Evolutionary conservation across 2,888 invertebrate species (phyloP).

Genomic region (Dromius quadrimaculatus): DNA sequence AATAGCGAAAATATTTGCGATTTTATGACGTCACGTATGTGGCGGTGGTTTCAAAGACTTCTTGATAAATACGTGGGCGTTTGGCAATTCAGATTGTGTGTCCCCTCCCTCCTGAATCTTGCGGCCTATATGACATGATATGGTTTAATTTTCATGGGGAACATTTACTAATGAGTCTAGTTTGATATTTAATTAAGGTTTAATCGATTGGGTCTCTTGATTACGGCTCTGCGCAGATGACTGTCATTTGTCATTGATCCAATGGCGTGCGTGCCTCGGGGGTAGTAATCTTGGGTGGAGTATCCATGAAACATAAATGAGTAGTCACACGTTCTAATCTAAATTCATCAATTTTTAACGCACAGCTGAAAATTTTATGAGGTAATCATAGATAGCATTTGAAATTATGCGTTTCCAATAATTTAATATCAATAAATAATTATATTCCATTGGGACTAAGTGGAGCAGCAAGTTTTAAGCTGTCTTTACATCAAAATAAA

Average conservation of each 20-base stretch:
- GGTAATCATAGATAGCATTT: too few species aligned
- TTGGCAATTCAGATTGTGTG: constrained; percentile 11
- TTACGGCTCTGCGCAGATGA: constrained; percentile 41
- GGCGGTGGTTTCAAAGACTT: not conserved
- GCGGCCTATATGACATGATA: constrained; percentile 40
- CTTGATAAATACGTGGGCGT: constrained; percentile 50
- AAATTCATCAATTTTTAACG: too few species aligned
- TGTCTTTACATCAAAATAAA: too few species aligned
- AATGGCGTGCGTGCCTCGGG: constrained; percentile 11
- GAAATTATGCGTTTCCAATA: too few species aligned
- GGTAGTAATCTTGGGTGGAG: not conserved
- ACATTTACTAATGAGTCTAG: constrained; percentile 52
- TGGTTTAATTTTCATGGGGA: constrained; percentile 47
- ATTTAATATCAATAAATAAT: too few species aligned
- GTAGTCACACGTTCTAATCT: not conserved
- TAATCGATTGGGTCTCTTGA: constrained; percentile 47
- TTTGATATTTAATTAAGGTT: constrained; percentile 52
- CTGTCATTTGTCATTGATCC: constrained; percentile 44
- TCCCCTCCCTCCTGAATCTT: not conserved
- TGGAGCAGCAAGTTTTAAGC: too few species aligned
- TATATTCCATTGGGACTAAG: too few species aligned
- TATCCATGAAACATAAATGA: too few species aligned
- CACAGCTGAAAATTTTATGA: too few species aligned
- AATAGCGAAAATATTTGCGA: too few species aligned
- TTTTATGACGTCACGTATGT: constrained; percentile 17